A percentile compares a stretch with the other conserved stretches of the same genome.
phyloP scores from a whole-genome alignment of 30 jellyfish, hydroid and myxozoan species.

The Aurelia aurita complex sp. Pacific region DNA sequence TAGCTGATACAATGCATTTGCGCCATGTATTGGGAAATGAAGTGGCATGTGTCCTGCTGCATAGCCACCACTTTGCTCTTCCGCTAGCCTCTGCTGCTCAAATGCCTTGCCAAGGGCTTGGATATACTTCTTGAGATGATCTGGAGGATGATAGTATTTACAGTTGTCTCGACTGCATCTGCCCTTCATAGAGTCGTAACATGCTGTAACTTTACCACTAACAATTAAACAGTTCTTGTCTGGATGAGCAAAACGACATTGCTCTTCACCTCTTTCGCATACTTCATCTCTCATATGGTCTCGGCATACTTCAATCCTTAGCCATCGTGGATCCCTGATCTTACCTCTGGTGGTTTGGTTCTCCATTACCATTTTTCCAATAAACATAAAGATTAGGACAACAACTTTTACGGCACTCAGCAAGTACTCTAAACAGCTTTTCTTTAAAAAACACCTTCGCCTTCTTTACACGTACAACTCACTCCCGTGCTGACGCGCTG shows the following conservation, averaged over 20 bases:
- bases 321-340: conserved; percentile 76
- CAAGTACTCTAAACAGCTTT: neutral
- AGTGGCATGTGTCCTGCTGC: conserved; percentile 15
- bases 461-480: neutral
- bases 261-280: conserved; percentile 55
- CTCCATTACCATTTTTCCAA: neutral
- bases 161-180: conserved; percentile 63
- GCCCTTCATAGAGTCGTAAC: conserved; percentile 64
- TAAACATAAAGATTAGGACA: too few relatives aligned
- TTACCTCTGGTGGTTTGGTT: conserved; percentile 39
- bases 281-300: conserved; percentile 57
- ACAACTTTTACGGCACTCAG: neutral
- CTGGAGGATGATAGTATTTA: conserved; percentile 69
- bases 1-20: conserved; percentile 19
- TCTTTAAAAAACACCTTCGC: neutral
- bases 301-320: conserved; percentile 61
- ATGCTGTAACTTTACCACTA: conserved; percentile 54
- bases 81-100: conserved; percentile 63
- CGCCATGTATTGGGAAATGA: conserved; percentile 15
- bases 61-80: conserved; percentile 41
- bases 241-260: conserved; percentile 70
- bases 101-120: conserved; percentile 71
- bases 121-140: conserved; percentile 47
- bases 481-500: neutral
- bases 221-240: conserved; percentile 41